Evolutionary conservation across 2,888 invertebrate genomes (phyloP), one percentile per base, ranked within the genome.

Genomic region (Sericinus montela): DNA sequence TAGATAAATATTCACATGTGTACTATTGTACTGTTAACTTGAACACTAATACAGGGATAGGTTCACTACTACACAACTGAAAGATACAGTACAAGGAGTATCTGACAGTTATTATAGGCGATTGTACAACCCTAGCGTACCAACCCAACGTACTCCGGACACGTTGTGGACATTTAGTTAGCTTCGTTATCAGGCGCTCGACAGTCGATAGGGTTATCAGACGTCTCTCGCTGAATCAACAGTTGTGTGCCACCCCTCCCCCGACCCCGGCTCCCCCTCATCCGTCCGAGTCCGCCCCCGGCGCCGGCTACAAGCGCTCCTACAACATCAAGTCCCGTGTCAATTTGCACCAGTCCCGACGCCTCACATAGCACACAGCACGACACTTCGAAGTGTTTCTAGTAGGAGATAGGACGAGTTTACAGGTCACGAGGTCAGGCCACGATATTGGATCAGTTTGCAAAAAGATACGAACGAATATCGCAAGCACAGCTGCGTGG

Each of bases 211-310:
- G 9, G 36, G 28, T 23, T 43, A 41, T 25, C 30, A 16, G 30
- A 8, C 30, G 40, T 23, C 30, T 16, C 32, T 15, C 23, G 38
- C 34, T 39, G 44, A 39, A 49, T 44, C 48, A 49, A 49, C 48
- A 38, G 44, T 44, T 44, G 48, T 29, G 28, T 15, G 39, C 32
- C 43, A 3, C 36, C 8, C 7, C 3, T 34, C 9, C 15, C 25
- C 15, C n/a, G 5, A 19, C 19, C 10, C 36, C 8, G 4, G 1
- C 39, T 11, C 15, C 25, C 15, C 7, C 30, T 11, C 0, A 16
- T 10, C 38, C 16, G 15, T 13, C 14, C 1, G 8, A 10, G 15
- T 28, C 37, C 48, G 25, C 25, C 4, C 25, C 25, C 25, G 25
- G 7, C 8, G 3, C 37, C 9, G 19, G 3, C 3, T 19, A 43